Evolutionary conservation across 2,888 invertebrate genomes (phyloP).

Genomic region (Sphaerophoria taeniata): DNA sequence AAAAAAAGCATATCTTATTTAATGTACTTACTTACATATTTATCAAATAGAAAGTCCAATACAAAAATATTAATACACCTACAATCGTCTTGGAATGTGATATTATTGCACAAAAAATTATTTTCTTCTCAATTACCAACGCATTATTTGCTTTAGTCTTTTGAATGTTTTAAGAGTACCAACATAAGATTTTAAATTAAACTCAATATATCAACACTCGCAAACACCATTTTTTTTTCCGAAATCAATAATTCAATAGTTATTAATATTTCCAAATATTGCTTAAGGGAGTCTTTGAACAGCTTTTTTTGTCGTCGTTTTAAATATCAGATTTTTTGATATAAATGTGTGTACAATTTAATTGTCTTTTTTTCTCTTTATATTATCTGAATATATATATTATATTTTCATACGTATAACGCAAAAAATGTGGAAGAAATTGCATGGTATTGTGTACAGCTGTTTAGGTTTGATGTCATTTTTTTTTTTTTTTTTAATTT

Average conservation of each 20-base stretch:
- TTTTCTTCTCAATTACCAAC: slow-evolving; percentile 50
- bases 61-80: slow-evolving; percentile 59
- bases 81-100: slow-evolving; percentile 75
- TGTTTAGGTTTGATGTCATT: slow-evolving; percentile 58
- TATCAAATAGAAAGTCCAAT: slow-evolving; percentile 26
- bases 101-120: slow-evolving; percentile 65
- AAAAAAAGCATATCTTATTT: slow-evolving; percentile 62
- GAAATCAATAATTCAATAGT: slow-evolving; percentile 46
- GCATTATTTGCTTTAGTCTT: slow-evolving; percentile 37
- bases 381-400: slow-evolving; percentile 9
- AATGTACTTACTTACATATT: slow-evolving; percentile 48
- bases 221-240: slow-evolving; percentile 60
- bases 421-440: slow-evolving; percentile 80
- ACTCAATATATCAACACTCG: slow-evolving; percentile 36
- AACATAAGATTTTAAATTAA: slow-evolving; percentile 12
- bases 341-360: slow-evolving; percentile 64
- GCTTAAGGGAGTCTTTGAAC: slow-evolving; percentile 54
- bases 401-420: slow-evolving; percentile 69
- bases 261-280: slow-evolving; percentile 48
- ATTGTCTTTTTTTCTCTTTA: slow-evolving; percentile 18
- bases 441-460: slow-evolving; percentile 82
- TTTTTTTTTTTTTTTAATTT: slow-evolving; percentile 21
- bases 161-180: slow-evolving; percentile 60
- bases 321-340: slow-evolving; percentile 10
- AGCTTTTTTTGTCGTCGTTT: slow-evolving; percentile 68